Evolutionary conservation across 2,113 vertebrate genomes (phyloP).

Genomic region (Candoia aspera): DNA sequence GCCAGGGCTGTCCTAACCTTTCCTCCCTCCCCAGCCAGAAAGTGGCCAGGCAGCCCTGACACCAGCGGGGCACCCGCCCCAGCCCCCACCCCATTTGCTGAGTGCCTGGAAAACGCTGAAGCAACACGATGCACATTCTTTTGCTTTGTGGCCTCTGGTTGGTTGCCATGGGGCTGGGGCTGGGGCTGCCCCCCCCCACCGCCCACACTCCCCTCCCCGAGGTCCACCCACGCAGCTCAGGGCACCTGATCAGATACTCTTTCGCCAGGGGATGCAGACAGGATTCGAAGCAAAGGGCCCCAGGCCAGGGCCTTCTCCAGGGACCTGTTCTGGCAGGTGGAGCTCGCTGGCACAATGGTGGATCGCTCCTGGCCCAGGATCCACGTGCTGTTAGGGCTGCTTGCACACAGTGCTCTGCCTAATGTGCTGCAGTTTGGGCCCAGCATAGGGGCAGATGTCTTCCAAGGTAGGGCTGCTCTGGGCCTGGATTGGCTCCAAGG

Average conservation of each 20-base stretch:
- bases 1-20: not conserved
- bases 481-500: not conserved
- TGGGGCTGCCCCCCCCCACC: constrained; percentile 48
- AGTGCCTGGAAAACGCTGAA: constrained; percentile 58
- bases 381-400: too few relatives aligned
- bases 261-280: not conserved
- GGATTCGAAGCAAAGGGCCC: not conserved
- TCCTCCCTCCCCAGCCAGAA: fast-evolving
- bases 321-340: not conserved
- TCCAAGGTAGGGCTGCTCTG: not conserved
- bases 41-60: fast-evolving
- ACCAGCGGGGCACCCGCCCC: constrained; percentile 26
- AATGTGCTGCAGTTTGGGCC: not conserved
- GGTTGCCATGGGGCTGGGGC: constrained; percentile 67
- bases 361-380: not conserved
- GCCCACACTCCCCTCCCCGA: not conserved
- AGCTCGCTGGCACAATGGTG: not conserved
- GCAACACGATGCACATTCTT: constrained; percentile 69
- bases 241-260: not conserved
- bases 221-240: not conserved
- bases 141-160: constrained; percentile 53
- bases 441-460: not conserved
- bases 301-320: not conserved
- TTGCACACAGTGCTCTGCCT: not conserved
- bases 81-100: not conserved